phyloP scores from a whole-genome alignment of 2,113 vertebrate genomes.

The Brachyistius frenatus region DNA sequence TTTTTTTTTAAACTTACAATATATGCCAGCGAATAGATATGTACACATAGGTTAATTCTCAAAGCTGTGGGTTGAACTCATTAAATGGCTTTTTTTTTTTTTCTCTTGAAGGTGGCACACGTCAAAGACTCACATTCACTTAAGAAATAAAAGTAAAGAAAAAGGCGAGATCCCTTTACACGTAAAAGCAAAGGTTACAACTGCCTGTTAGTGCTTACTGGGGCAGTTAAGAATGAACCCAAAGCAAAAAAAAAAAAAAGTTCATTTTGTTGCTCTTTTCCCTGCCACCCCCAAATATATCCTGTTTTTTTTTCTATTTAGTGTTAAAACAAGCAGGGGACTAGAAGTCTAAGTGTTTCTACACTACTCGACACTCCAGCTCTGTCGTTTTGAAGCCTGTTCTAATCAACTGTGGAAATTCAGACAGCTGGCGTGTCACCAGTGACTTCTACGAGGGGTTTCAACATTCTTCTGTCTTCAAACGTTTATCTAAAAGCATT shows the following conservation, averaged over 20 bases:
- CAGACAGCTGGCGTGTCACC: conserved; percentile 72
- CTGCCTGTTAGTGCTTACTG: conserved; percentile 83
- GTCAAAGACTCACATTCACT: conserved; percentile 84
- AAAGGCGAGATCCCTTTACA: conserved; percentile 82
- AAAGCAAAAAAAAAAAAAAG: conserved; percentile 52
- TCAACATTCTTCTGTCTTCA: conserved; percentile 87
- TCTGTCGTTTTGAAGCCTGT: conserved; percentile 56
- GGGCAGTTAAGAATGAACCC: conserved; percentile 73
- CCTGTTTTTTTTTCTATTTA: conserved; percentile 41
- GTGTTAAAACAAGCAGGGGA: conserved; percentile 73
- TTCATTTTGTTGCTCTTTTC: conserved; percentile 64
- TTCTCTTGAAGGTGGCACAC: conserved; percentile 83
- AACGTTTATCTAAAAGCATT: conserved; percentile 81
- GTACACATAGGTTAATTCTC: conserved; percentile 87
- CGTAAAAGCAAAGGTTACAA: conserved; percentile 78
- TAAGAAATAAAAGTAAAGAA: conserved; percentile 73
- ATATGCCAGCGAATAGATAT: conserved; percentile 88
- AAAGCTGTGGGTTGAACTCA: conserved; percentile 87
- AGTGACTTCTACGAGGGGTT: conserved; percentile 79
- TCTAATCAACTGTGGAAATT: conserved; percentile 53
- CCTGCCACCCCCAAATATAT: conserved; percentile 49
- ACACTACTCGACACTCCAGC: conserved; percentile 73
- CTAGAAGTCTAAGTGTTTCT: conserved; percentile 81
- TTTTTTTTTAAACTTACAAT: conserved; percentile 83
- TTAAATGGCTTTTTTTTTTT: conserved; percentile 88